Percentiles rank a stretch among this genome's conserved stretches.
Conservation (phyloP, 2,113 vertebrate species). For the Microtus richardsoni region DNA sequence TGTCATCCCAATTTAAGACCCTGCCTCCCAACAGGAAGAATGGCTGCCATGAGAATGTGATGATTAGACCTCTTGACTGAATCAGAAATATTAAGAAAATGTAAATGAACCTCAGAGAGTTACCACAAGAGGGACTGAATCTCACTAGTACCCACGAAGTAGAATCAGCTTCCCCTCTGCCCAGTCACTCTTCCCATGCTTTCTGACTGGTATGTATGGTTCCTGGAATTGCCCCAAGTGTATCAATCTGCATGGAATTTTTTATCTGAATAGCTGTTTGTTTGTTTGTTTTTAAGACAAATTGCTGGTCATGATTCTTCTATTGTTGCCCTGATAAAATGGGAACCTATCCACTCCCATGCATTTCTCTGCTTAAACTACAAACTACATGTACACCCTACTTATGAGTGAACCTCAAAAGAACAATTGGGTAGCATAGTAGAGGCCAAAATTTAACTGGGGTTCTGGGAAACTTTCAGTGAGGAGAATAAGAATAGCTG, state of each 20-base stretch:
- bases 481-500: neutral
- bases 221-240: neutral
- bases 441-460: neutral
- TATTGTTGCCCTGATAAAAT: neutral
- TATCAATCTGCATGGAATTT: neutral
- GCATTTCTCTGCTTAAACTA: neutral
- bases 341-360: neutral
- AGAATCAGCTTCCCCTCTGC: neutral
- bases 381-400: fast-evolving
- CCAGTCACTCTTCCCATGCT: fast-evolving
- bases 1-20: neutral
- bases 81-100: neutral
- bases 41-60: neutral
- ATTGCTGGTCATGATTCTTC: fast-evolving
- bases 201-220: neutral
- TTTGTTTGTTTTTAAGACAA: neutral
- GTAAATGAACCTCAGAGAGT: neutral
- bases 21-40: neutral
- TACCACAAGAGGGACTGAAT: no score
- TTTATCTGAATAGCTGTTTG: neutral
- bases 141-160: neutral
- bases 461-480: neutral
- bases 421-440: neutral
- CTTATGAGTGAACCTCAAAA: neutral
- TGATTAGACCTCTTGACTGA: fast-evolving